Evolutionary conservation across 2,888 invertebrate species (phyloP).

Genomic region (Pyrrhosoma nymphula): DNA sequence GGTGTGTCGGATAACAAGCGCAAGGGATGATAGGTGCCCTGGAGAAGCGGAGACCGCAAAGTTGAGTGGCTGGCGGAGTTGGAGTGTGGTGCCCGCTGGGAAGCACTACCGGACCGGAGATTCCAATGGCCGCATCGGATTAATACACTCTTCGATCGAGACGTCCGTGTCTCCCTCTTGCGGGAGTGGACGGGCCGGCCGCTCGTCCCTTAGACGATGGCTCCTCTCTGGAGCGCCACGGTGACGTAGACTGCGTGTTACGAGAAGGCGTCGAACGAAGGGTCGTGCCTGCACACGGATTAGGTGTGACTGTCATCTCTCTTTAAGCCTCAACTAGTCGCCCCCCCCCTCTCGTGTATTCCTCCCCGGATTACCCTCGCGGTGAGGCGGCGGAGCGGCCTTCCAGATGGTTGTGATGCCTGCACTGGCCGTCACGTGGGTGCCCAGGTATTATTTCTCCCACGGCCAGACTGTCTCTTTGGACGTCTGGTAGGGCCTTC

Average conservation of each 20-base stretch:
- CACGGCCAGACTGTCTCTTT: background rate
- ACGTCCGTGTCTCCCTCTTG: background rate
- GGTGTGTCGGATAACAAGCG: background rate
- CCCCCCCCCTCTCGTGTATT: too few species aligned
- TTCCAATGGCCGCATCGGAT: slow-evolving; percentile 14
- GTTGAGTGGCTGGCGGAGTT: background rate
- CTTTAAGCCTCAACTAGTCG: background rate
- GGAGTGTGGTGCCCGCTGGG: background rate
- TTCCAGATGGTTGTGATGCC: slow-evolving; percentile 61
- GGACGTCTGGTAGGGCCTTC: background rate
- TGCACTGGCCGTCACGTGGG: slow-evolving; percentile 44
- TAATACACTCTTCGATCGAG: background rate
- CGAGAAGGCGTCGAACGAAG: background rate
- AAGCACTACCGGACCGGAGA: background rate
- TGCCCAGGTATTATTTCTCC: slow-evolving; percentile 45
- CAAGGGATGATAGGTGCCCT: too few species aligned
- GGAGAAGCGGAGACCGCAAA: too few species aligned
- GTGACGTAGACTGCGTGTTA: background rate
- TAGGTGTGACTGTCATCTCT: background rate
- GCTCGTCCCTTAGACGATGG: background rate
- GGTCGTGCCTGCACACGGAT: background rate
- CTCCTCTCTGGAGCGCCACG: background rate
- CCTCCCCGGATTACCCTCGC: background rate
- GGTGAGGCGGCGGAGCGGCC: slow-evolving; percentile 15
- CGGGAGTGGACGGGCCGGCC: background rate